phyloP scores from a whole-genome alignment of 2,113 vertebrate species.

The Nothoprocta pentlandii region DNA sequence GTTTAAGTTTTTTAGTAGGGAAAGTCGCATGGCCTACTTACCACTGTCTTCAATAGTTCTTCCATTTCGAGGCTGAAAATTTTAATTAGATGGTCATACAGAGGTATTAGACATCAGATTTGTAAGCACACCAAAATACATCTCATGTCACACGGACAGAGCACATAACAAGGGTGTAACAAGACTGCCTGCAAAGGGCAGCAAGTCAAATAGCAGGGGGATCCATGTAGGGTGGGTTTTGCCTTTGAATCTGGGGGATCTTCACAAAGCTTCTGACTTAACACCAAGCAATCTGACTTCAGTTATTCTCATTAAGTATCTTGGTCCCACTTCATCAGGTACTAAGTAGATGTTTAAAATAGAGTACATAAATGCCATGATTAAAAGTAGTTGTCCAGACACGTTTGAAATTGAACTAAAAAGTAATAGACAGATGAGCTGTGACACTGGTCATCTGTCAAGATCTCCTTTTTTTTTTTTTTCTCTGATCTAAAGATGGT shows the following conservation, averaged over 20 bases:
- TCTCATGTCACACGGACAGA: neutral
- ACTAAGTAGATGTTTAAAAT: neutral
- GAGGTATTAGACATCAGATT: neutral
- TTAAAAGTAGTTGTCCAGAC: neutral
- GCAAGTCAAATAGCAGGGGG: neutral
- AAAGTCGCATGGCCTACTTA: constrained; percentile 12
- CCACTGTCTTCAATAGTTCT: constrained; percentile 66
- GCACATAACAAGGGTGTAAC: neutral
- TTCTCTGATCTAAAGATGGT: neutral
- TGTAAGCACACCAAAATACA: neutral
- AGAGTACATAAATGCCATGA: neutral
- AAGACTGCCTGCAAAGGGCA: neutral
- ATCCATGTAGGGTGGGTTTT: neutral
- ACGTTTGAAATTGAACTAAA: neutral
- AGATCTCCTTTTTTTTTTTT: neutral
- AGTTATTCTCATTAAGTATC: neutral
- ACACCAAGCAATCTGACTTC: neutral
- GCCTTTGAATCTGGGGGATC: neutral
- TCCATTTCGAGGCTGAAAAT: constrained; percentile 82
- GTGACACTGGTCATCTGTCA: neutral
- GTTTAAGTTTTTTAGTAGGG: neutral
- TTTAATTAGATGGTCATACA: neutral
- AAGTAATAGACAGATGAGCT: neutral
- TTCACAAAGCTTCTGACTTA: neutral
- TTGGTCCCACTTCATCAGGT: neutral